These are phyloP conservation scores for Zingel zingel DNA, from an alignment of 2,113 vertebrate genomes.

Conservation along the genomic window DNA sequence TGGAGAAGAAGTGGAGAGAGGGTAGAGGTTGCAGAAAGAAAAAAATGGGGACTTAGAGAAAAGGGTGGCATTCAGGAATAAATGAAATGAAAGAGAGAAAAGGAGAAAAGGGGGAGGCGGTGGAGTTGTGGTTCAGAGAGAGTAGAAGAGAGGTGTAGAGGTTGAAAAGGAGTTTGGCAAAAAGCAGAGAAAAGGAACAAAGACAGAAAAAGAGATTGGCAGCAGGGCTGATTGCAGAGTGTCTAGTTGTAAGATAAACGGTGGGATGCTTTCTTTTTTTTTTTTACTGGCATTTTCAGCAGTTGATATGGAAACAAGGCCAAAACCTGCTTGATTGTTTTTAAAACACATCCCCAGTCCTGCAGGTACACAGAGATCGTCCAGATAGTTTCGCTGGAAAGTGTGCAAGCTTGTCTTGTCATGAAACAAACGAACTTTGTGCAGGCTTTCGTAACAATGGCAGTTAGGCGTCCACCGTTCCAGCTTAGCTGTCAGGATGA, in stretches of 20 bases:
- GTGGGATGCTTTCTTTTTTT: conserved; percentile 42
- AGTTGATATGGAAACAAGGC: conserved; percentile 52
- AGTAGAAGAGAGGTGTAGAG: conserved; percentile 63
- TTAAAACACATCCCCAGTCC: conserved; percentile 41
- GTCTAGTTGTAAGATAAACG: conserved; percentile 57
- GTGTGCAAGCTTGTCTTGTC: conserved; percentile 69
- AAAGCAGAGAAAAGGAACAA: conserved; percentile 64
- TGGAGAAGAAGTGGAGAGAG: conserved; percentile 51
- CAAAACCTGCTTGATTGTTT: conserved; percentile 46
- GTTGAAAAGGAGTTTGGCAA: conserved; percentile 41
- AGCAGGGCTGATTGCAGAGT: conserved; percentile 59
- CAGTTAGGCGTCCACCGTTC: conserved; percentile 75
- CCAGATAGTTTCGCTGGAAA: conserved; percentile 54
- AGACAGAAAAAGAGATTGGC: conserved; percentile 57
- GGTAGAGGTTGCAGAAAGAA: conserved; percentile 11
- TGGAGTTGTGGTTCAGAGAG: conserved; percentile 22
- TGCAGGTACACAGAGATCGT: conserved; percentile 61
- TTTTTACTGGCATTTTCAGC: conserved; percentile 26
- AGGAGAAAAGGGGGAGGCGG: conserved; percentile 51
- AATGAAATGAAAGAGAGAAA: conserved; percentile 72
- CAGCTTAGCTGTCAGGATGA: conserved; percentile 71
- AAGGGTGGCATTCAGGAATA: conserved; percentile 73
- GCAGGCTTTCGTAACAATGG: conserved; percentile 77
- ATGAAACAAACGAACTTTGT: conserved; percentile 70
- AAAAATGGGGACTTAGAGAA: conserved; percentile 54